These are phyloP conservation scores for Callorhinus ursinus DNA, from an alignment of 2,113 vertebrate species.

Conservation along the genomic window DNA sequence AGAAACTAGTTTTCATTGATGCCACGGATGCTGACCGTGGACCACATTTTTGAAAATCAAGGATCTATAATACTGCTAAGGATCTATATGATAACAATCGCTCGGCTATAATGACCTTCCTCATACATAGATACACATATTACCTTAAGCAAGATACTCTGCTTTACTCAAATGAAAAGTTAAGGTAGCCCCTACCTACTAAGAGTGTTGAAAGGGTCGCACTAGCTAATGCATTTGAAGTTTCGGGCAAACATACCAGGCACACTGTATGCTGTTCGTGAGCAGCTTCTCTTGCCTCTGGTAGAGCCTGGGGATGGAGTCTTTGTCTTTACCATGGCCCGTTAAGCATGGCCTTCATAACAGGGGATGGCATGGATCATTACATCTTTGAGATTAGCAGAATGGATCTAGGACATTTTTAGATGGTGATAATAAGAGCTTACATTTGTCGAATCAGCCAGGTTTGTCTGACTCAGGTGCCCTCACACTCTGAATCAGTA, in stretches of 20 bases:
- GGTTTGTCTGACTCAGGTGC: neutral
- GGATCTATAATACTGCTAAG: neutral
- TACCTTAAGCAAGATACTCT: neutral
- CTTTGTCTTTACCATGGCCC: neutral
- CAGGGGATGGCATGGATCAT: neutral
- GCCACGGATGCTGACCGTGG: neutral
- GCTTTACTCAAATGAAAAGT: neutral
- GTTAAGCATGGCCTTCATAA: neutral
- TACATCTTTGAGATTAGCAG: neutral
- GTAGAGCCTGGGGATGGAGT: too few species aligned
- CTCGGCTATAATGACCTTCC: neutral
- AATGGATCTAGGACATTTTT: neutral
- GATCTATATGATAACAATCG: fast-evolving
- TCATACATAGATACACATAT: neutral
- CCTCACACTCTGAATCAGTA: neutral
- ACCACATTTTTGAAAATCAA: neutral
- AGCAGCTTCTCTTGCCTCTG: neutral
- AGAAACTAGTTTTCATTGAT: neutral
- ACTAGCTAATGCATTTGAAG: neutral
- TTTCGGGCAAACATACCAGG: neutral
- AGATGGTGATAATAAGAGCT: neutral
- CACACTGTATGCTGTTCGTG: neutral
- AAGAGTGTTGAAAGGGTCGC: neutral
- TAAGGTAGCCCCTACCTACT: neutral
- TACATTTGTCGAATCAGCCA: neutral